Percentiles rank a stretch among this genome's conserved stretches.
These are phyloP conservation scores for Machimus atricapillus DNA, from an alignment of 2,888 invertebrate genomes.

Conservation along the genomic window DNA sequence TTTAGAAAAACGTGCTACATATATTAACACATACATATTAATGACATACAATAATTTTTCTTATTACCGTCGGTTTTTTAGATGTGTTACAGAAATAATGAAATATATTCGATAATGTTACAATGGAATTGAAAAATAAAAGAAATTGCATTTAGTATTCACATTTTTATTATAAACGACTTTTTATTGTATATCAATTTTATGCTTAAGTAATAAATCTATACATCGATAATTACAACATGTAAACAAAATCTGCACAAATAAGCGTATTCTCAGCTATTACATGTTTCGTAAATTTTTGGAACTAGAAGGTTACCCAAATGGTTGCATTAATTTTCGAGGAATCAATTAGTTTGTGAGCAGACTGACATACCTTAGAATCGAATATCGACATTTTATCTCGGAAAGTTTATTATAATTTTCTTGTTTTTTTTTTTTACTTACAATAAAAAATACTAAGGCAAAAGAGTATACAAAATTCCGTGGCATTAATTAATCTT, in stretches of 20 bases:
- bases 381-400: background rate
- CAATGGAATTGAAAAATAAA: background rate
- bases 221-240: constrained; percentile 23
- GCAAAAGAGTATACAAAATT: background rate
- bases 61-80: too few species aligned
- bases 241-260: constrained; percentile 32
- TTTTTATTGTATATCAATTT: constrained; percentile 22
- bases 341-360: constrained; percentile 2
- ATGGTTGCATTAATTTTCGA: background rate
- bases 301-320: background rate
- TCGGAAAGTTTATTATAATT: background rate
- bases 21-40: too few species aligned
- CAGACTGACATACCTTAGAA: constrained; percentile 24
- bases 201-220: constrained; percentile 14
- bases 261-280: constrained; percentile 26
- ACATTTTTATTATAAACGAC: constrained; percentile 17
- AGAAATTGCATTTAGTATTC: background rate
- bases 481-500: background rate
- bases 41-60: too few species aligned
- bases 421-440: background rate
- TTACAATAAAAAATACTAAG: background rate
- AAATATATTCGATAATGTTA: background rate
- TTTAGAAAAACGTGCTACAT: too few species aligned
- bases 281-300: constrained; percentile 15
- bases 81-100: background rate